Percentiles rank a stretch among this genome's conserved stretches.
Evolutionary conservation across 2,888 invertebrate species (phyloP).

Genomic region (Neria commutata): DNA sequence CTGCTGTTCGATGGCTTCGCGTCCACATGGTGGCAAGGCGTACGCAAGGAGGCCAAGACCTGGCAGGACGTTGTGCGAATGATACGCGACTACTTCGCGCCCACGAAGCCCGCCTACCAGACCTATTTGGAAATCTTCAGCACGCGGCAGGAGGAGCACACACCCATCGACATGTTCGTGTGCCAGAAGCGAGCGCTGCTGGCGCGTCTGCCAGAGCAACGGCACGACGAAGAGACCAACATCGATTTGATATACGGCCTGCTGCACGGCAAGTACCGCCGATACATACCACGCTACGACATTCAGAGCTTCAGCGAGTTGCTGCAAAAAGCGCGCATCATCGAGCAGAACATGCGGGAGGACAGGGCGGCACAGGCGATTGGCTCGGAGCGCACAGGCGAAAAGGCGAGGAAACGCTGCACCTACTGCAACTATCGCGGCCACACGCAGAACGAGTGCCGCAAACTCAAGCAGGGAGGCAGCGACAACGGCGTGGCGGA

Average conservation of each 20-base stretch:
- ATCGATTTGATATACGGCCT: slow-evolving; percentile 54
- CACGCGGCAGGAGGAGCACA: slow-evolving; percentile 34
- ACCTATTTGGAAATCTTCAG: slow-evolving; percentile 55
- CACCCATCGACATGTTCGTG: slow-evolving; percentile 49
- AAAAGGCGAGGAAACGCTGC: neutral
- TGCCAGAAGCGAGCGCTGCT: slow-evolving; percentile 54
- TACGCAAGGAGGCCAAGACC: slow-evolving; percentile 50
- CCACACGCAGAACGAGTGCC: too few relatives aligned
- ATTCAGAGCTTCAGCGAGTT: slow-evolving; percentile 49
- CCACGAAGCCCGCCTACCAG: slow-evolving; percentile 54
- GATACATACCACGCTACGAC: slow-evolving; percentile 50
- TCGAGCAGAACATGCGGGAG: slow-evolving; percentile 40
- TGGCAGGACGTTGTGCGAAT: slow-evolving; percentile 48
- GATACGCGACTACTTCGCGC: slow-evolving; percentile 55
- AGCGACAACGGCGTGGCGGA: too few relatives aligned
- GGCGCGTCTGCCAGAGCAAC: slow-evolving; percentile 52
- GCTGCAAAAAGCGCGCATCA: slow-evolving; percentile 48
- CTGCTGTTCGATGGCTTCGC: slow-evolving; percentile 48
- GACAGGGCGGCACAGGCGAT: slow-evolving; percentile 22
- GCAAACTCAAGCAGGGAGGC: too few relatives aligned
- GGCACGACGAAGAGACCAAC: slow-evolving; percentile 54
- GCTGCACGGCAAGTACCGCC: slow-evolving; percentile 46
- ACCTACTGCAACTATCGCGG: too few relatives aligned
- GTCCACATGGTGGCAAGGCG: slow-evolving; percentile 55
- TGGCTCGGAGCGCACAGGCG: too few relatives aligned